Conservation (phyloP, 23 tunicate species). For the Trididemnum miniatum region DNA sequence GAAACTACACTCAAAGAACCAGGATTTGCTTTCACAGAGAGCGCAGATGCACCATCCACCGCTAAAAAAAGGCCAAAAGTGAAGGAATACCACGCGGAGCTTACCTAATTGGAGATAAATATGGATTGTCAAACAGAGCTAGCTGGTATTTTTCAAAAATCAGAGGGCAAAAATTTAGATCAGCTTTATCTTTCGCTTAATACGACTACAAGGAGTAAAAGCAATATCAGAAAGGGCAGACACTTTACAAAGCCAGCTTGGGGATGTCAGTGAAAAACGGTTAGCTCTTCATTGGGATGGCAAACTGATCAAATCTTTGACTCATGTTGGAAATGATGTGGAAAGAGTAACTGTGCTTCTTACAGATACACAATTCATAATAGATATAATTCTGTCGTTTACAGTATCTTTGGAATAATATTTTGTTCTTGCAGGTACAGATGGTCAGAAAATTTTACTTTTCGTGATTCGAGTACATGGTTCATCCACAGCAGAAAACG, state of each 20-base stretch:
- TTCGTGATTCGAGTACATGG: neutral
- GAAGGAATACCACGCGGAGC: neutral
- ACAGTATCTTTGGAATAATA: no score
- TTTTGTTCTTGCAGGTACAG: neutral
- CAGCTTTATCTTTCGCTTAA: neutral
- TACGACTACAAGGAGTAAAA: neutral
- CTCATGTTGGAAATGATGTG: slow-evolving; percentile 6
- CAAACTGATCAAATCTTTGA: slow-evolving; percentile 5
- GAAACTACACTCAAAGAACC: neutral
- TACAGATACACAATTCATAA: no score
- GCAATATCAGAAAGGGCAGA: neutral
- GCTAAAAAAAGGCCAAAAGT: no score
- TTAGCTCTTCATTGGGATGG: slow-evolving; percentile 17
- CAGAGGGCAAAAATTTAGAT: neutral
- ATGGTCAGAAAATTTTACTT: slow-evolving; percentile 5
- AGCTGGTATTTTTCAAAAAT: neutral
- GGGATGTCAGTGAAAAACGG: neutral
- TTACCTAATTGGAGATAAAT: slow-evolving; percentile 1
- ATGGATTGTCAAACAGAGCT: slow-evolving; percentile 9
- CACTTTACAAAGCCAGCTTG: neutral
- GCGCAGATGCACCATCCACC: no score
- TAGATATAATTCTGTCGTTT: no score
- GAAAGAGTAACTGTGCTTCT: slow-evolving; percentile 17
- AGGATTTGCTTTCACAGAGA: neutral
- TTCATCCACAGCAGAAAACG: slow-evolving; percentile 7